phyloP scores from a whole-genome alignment of 1,140 invertebrate species.

The Zaprionus gabonicus region DNA sequence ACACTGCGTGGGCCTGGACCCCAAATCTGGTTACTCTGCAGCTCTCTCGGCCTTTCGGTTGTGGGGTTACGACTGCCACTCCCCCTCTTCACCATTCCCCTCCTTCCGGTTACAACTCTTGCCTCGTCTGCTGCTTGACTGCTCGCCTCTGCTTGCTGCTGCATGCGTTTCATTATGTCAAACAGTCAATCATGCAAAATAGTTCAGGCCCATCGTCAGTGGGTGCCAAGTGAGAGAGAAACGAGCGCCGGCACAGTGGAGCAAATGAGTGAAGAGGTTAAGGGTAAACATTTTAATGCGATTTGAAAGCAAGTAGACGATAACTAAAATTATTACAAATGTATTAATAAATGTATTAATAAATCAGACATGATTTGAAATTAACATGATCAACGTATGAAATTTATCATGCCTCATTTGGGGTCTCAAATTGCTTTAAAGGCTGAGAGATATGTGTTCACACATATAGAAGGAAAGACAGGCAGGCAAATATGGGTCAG shows the following conservation, averaged over 20 bases:
- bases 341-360: too few relatives aligned
- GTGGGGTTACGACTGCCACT: neutral
- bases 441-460: too few relatives aligned
- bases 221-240: constrained; percentile 52
- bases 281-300: too few relatives aligned
- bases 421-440: too few relatives aligned
- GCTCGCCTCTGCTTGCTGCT: constrained; percentile 50
- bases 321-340: too few relatives aligned
- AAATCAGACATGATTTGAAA: too few relatives aligned
- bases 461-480: too few relatives aligned
- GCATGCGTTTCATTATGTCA: constrained; percentile 82
- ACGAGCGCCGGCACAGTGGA: constrained; percentile 47
- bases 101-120: neutral
- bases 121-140: constrained; percentile 12
- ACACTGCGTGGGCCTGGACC: constrained; percentile 44
- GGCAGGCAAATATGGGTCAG: too few relatives aligned
- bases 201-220: constrained; percentile 67
- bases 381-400: too few relatives aligned
- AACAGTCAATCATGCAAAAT: constrained; percentile 82
- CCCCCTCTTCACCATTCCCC: neutral
- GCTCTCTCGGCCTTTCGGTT: constrained; percentile 32
- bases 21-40: constrained; percentile 76
- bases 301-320: too few relatives aligned
- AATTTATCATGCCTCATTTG: too few relatives aligned
- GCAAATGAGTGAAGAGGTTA: neutral